Evolutionary conservation across 2,113 vertebrate species (phyloP), one percentile per base, ranked within the genome.

Genomic region (Epinephelus fuscoguttatus): DNA sequence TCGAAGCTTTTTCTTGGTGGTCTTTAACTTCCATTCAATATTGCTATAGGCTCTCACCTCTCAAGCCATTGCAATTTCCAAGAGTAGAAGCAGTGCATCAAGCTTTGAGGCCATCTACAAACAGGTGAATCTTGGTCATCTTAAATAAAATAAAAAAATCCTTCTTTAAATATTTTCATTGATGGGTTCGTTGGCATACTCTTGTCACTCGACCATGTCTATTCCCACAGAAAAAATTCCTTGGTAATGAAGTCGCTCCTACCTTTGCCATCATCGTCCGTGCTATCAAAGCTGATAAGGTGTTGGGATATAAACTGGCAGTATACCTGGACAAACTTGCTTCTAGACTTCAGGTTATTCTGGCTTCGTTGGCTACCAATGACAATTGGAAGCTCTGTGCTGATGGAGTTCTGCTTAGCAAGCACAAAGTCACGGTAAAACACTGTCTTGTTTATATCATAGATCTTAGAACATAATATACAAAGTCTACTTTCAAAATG

Each of bases 311-410:
- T 78, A 91, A 97, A 77, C 3, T 96, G 0, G 87, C 94, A 74
- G 85, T 84, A 2, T 97, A 95, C 55, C 13, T 89, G 37, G 93
- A 96, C 77, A 63, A 93, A 50, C 1, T 80, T 77, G 93, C n/a
- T 47, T 78, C 91, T 50, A 94, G 92, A 82, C 0, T 96, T 55
- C 96, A 97, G 81, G 25, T 96, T 2, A 94, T 96, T 52, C 45
- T 96, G 49, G 93, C 94, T 79, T 90, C 94, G 73, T 90, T 96
- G 76, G 88, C 91, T 63, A 80, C 92, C 17, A 90, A 91, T 21
- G 90, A 93, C 92, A 96, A 94, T 67, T 97, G 95, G 95, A 95
- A 92, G 78, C 4, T 96, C 30, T 96, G 95, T 86, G 94, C 93
- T 77, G 96, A 97, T 88, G 95, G 95, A 61, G 80, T 90, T 42